Evolutionary conservation across 2,113 vertebrate species (phyloP), one percentile per base, ranked within the genome.

Genomic region (Oostethus manadensis): DNA sequence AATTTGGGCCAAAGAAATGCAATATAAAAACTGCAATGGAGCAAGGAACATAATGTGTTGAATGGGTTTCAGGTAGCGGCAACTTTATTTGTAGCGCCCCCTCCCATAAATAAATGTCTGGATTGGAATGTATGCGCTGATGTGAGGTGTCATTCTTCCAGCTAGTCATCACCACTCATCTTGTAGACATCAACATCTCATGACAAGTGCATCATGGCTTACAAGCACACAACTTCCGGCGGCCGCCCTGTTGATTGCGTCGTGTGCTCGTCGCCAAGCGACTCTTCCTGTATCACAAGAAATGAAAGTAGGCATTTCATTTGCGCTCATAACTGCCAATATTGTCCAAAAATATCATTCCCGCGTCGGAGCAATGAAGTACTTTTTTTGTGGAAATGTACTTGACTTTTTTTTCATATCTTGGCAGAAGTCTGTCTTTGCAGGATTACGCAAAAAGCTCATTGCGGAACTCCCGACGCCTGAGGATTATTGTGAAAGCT

Each of bases 401-500:
- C 29, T 18, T 18, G 51, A 54, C 18, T 29, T 54, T 54, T 54
- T 38, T n/a, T 53, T 54, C 5, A 5, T 7, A 33, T 33, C 8
- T 33, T 33, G 51, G 51, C 51, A 22, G 51, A 54, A 54, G 29
- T 18, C 51, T 54, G 29, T 54, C 29, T 54, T 54, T 54, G 29
- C 51, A 13, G 51, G 51, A 38, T 54, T 54, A 54, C 51, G 51
- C 51, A 54, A 54, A 54, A 54, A 17, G 29, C 26, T 35, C 51
- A 35, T 22, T 23, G 51, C 18, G 20, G 29, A 54, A 35, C 17
- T 54, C 29, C 51, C 5, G 29, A 33, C 51, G 16, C 17, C n/a
- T 13, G 51, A 54, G 51, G 51, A 38, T 54, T 54, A 38, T 54
- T 54, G 51, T 54, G 29, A 54, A 54, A 54, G 51, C 51, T 54